Conservation (phyloP, 2,797 vertebrate genomes). For the Esox masquinongy region DNA sequence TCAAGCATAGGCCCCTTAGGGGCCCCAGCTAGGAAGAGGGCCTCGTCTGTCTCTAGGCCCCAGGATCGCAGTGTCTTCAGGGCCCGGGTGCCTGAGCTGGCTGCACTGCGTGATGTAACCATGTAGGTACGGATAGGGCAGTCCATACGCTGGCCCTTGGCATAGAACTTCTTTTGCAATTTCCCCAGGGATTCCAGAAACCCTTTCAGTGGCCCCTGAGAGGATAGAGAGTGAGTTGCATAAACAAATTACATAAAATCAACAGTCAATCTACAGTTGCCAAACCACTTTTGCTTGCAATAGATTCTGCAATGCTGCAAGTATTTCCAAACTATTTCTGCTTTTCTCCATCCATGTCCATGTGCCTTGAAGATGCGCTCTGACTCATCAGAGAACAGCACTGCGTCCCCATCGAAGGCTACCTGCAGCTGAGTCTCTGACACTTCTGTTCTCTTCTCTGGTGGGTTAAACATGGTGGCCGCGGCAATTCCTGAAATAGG, state of each 20-base stretch:
- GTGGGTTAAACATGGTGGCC: slow-evolving; percentile 89
- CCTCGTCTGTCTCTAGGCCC: slow-evolving; percentile 94
- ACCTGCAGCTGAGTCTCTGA: slow-evolving; percentile 89
- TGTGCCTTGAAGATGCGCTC: slow-evolving; percentile 91
- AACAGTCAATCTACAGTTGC: not conserved
- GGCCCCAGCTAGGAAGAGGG: slow-evolving; percentile 91
- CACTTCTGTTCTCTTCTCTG: slow-evolving; percentile 81
- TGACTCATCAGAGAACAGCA: slow-evolving; percentile 94
- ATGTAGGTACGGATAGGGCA: slow-evolving; percentile 93
- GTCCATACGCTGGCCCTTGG: slow-evolving; percentile 80
- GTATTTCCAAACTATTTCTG: not conserved
- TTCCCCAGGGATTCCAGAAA: slow-evolving; percentile 84
- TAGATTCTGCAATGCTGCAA: not conserved
- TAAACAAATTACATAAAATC: not conserved
- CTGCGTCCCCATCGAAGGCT: slow-evolving; percentile 92
- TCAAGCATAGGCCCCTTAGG: slow-evolving; percentile 92
- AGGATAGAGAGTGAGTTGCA: not conserved
- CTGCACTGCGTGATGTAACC: slow-evolving; percentile 90
- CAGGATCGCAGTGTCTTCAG: slow-evolving; percentile 92
- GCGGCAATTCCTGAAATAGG: slow-evolving; percentile 85
- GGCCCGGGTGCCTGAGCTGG: slow-evolving; percentile 89
- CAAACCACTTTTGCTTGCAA: not conserved
- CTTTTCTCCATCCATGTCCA: slow-evolving; percentile 45
- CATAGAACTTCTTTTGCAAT: slow-evolving; percentile 86
- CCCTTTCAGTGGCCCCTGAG: slow-evolving; percentile 82